Conservation (phyloP, 1,140 invertebrate species). For the Paralvinella palmiformis region DNA sequence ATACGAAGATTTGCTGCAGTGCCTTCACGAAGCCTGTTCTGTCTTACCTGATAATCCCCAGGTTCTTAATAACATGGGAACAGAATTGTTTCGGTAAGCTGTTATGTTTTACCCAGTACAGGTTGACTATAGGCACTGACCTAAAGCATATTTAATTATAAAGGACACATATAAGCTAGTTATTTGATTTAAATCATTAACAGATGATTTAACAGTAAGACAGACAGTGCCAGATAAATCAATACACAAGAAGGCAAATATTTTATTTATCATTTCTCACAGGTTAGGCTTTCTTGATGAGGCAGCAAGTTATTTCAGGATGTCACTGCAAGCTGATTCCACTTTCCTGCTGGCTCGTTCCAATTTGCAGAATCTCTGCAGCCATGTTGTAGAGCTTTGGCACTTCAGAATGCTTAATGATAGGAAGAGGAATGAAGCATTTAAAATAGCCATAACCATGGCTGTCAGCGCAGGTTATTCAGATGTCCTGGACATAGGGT, state of each 20-base stretch:
- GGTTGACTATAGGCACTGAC: not conserved
- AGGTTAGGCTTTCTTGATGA: constrained; percentile 45
- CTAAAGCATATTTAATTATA: not conserved
- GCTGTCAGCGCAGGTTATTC: constrained; percentile 54
- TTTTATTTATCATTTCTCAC: constrained; percentile 17
- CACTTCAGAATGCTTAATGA: constrained; percentile 79
- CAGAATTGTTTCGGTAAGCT: constrained; percentile 49
- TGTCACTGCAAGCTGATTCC: constrained; percentile 40
- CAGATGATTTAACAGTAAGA: not conserved
- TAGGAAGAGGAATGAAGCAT: constrained; percentile 60
- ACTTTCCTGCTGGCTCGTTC: constrained; percentile 39
- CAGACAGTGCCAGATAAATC: not conserved
- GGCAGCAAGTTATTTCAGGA: constrained; percentile 40
- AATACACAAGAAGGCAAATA: no score
- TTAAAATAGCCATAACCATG: constrained; percentile 58
- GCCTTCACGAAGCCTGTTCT: constrained; percentile 49
- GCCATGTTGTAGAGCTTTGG: constrained; percentile 63
- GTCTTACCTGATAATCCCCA: constrained; percentile 44
- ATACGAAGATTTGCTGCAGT: constrained; percentile 43
- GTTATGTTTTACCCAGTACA: not conserved
- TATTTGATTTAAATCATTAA: not conserved
- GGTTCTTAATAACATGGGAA: constrained; percentile 46
- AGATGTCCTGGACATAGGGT: constrained; percentile 66
- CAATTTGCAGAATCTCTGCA: constrained; percentile 50
- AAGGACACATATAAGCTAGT: not conserved